phyloP scores from a whole-genome alignment of 2,797 vertebrate genomes.

The Cossypha caffra region DNA sequence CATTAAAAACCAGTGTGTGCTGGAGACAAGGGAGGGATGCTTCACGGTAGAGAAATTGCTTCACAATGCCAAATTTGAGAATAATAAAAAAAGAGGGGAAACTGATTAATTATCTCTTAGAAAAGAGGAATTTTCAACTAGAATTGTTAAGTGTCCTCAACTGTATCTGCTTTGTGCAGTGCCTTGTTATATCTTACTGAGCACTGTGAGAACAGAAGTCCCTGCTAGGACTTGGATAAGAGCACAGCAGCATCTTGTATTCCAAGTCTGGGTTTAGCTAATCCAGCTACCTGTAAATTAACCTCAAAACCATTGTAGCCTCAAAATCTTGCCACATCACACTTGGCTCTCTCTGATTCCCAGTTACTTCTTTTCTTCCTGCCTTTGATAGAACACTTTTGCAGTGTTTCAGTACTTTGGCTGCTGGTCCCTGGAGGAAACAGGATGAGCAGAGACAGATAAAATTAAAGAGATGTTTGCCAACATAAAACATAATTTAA shows the following conservation, averaged over 20 bases:
- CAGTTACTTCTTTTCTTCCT: not conserved
- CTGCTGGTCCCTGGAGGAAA: not conserved
- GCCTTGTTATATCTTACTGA: not conserved
- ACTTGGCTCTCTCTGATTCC: not conserved
- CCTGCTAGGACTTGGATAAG: not conserved
- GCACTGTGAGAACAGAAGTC: not conserved
- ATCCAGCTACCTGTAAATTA: not conserved
- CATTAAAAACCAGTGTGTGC: not conserved
- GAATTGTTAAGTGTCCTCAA: not conserved
- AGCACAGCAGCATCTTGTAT: not conserved
- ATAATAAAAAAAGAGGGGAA: not conserved
- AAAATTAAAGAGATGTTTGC: conserved; percentile 45
- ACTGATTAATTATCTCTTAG: not conserved
- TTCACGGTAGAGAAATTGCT: not conserved
- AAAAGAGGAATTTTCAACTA: not conserved
- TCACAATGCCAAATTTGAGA: not conserved
- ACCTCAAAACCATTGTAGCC: not conserved
- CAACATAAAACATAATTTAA: conserved; percentile 30
- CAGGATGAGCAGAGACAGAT: conserved; percentile 7
- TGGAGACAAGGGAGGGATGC: not conserved
- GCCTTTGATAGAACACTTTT: conserved; percentile 51
- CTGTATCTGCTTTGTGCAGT: not conserved
- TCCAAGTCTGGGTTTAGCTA: not conserved
- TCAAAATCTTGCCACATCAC: not conserved
- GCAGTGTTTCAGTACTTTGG: not conserved